A percentile compares a stretch with the other conserved stretches of the same genome.
Conservation (phyloP, 2,797 vertebrate genomes). For the Malacoraja senta region DNA sequence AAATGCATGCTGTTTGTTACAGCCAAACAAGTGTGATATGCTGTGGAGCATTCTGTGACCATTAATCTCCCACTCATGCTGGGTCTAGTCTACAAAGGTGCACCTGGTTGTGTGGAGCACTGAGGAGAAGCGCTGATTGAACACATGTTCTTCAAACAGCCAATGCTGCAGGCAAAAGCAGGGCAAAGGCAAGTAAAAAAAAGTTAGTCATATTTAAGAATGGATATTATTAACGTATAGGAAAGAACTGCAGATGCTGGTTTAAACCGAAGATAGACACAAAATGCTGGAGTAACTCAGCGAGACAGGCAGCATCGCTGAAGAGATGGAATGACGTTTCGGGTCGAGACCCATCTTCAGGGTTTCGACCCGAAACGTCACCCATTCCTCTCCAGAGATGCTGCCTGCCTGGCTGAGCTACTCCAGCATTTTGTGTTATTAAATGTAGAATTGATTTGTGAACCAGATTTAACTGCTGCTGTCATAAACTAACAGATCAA, state of each 20-base stretch:
- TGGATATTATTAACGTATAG: too few species aligned
- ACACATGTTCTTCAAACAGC: neutral
- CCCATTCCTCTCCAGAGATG: too few species aligned
- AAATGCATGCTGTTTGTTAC: neutral
- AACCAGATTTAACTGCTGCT: neutral
- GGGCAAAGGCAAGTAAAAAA: neutral
- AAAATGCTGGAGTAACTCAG: too few species aligned
- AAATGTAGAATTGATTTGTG: neutral
- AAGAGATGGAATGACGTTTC: too few species aligned
- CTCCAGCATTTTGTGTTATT: too few species aligned
- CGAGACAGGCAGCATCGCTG: too few species aligned
- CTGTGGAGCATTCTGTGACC: neutral
- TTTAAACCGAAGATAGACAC: too few species aligned
- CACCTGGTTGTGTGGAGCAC: neutral
- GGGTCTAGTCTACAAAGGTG: neutral
- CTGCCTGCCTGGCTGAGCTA: too few species aligned
- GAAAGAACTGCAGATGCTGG: too few species aligned
- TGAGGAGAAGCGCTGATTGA: neutral
- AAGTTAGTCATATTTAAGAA: neutral
- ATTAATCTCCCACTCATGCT: neutral
- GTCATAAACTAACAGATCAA: neutral
- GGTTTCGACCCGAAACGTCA: too few species aligned
- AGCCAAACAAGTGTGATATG: too few species aligned
- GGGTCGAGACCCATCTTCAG: too few species aligned
- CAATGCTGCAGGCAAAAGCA: neutral